A percentile compares a stretch with the other conserved stretches of the same genome.
Conservation (phyloP, 2,113 vertebrate genomes). For the Nesospiza acunhae region DNA sequence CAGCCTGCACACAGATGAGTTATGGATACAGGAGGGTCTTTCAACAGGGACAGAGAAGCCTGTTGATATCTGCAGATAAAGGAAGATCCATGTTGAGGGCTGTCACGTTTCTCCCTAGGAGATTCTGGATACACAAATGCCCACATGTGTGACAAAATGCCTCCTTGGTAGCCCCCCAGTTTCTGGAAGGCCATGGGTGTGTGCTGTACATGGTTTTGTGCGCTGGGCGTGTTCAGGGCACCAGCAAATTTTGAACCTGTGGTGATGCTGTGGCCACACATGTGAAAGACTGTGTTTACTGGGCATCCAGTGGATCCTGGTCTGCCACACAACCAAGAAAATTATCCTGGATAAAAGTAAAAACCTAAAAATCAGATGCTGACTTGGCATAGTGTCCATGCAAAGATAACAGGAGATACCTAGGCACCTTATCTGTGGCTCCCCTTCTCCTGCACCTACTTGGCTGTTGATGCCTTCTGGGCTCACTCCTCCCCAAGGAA, state of each 20-base stretch:
- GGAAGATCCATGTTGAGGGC: not conserved
- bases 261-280: fast-evolving
- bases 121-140: not conserved
- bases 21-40: not conserved
- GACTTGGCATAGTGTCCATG: not conserved
- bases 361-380: not conserved
- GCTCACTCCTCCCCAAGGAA: not conserved
- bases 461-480: not conserved
- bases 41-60: not conserved
- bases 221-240: fast-evolving
- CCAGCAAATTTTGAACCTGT: not conserved
- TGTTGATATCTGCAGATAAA: not conserved
- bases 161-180: not conserved
- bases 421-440: not conserved
- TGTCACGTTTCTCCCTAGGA: not conserved
- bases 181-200: not conserved
- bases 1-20: not conserved
- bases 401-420: not conserved
- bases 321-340: not conserved
- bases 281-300: not conserved
- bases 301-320: not conserved
- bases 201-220: not conserved
- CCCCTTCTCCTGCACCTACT: not conserved
- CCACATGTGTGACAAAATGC: fast-evolving
- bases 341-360: not conserved